Evolutionary conservation across 2,888 invertebrate species (phyloP).

Genomic region (Prosapia bicincta): DNA sequence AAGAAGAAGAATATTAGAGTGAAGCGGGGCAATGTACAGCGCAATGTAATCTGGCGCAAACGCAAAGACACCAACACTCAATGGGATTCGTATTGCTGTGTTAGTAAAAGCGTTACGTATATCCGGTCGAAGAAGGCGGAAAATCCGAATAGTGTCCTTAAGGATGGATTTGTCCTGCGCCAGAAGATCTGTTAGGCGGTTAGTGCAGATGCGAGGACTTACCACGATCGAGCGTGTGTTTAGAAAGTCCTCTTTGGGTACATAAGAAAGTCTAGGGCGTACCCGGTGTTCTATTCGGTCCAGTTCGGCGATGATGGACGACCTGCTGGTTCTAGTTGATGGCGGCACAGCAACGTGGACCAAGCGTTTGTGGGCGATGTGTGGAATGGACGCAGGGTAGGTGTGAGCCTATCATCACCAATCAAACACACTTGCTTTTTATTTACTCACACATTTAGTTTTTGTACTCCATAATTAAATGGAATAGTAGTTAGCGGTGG

Average conservation of each 20-base stretch:
- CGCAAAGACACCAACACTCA: neutral
- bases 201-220: conserved; percentile 42
- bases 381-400: conserved; percentile 43
- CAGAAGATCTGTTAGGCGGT: neutral
- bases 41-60: neutral
- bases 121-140: neutral
- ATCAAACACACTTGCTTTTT: neutral
- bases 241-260: conserved; percentile 72
- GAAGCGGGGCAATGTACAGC: neutral
- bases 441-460: neutral
- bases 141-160: too few relatives aligned
- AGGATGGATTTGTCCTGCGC: neutral
- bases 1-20: neutral
- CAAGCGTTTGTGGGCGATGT: conserved; percentile 49
- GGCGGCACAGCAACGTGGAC: conserved; percentile 43
- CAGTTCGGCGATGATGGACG: conserved; percentile 61
- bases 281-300: conserved; percentile 65
- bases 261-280: conserved; percentile 58
- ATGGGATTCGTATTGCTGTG: neutral
- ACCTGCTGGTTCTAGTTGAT: conserved; percentile 28
- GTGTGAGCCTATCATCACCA: conserved; percentile 30
- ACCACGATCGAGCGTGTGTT: conserved; percentile 73
- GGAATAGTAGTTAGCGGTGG: too few relatives aligned
- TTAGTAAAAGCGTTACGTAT: neutral
- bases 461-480: too few relatives aligned